Conservation (phyloP, 2,888 invertebrate genomes). For the Heliconius charithonia region DNA sequence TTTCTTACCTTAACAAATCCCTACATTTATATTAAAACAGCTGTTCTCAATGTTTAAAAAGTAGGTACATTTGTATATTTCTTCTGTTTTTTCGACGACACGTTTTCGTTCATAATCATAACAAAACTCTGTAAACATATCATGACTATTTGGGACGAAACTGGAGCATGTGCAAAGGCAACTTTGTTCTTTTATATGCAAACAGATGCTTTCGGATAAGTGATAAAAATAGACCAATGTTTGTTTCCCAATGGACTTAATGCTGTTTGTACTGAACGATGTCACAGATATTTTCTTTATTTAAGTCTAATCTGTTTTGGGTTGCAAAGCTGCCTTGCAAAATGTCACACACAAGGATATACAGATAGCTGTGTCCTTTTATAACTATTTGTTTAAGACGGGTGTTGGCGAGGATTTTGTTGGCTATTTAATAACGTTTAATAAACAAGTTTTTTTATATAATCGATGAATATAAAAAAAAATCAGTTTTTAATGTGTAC, state of each 20-base stretch:
- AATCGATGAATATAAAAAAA: neutral
- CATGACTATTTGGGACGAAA: constrained; percentile 29
- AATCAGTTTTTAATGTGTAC: neutral
- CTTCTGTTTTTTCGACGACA: neutral
- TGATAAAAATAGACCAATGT: constrained; percentile 22
- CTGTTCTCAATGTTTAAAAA: neutral
- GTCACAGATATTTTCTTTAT: neutral
- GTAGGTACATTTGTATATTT: neutral
- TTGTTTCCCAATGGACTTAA: neutral
- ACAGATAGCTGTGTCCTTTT: neutral
- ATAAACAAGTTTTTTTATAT: neutral
- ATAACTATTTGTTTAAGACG: neutral
- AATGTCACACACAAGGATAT: neutral
- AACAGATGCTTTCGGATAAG: constrained; percentile 25
- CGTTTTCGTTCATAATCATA: constrained; percentile 33
- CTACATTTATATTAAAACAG: neutral
- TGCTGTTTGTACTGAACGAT: neutral
- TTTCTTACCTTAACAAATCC: neutral
- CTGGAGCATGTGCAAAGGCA: constrained; percentile 30
- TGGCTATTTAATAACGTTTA: too few relatives aligned
- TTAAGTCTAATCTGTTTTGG: neutral
- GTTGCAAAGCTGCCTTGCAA: neutral
- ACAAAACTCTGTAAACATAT: constrained; percentile 29
- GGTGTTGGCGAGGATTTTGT: neutral
- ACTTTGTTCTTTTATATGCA: constrained; percentile 33